Evolutionary conservation across 2,888 invertebrate genomes (phyloP), one percentile per base, ranked within the genome.

Genomic region (Athalia rosae): DNA sequence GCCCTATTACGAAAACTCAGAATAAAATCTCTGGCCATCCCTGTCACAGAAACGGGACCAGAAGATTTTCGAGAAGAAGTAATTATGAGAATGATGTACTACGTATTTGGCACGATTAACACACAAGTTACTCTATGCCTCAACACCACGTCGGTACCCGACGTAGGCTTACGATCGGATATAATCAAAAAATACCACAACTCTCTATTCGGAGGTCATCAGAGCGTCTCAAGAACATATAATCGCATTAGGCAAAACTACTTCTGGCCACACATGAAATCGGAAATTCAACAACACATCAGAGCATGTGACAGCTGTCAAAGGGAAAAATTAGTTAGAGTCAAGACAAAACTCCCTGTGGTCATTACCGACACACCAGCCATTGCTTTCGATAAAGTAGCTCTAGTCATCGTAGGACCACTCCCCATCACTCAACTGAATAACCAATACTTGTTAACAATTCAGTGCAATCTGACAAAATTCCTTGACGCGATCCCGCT

Each of bases 181-280:
- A 50, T 50, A 50, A 50, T 50, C 50, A 50, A 3, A 45, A 41
- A 59, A 8, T 50, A 53, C 45, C 81, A 80, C 53, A 48, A 66
- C n/a, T 13, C 76, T 4, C 66, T 56, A 4, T 73, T 76, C 48
- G 74, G 77, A 3, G 79, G 80, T 9, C 81, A 81, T 63, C 78
- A 71, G 15, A 80, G 81, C n/a, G 59, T 77, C 0, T 63, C 79
- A n/a, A 66, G 64, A 6, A 79, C 79, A 4, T 15, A 45, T 8
- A 56, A 66, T 11, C 3, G 59, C 4, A 41, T 80, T 15, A 47
- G 59, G n/a, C 13, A 56, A 43, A 6, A 58, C 0, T 79, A 76
- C 45, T 63, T 74, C 41, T 80, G 81, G 81, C 76, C 64, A 8
- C 63, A 71, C 1, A 64, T 81, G 63, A 56, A 28, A 6, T 6